These are phyloP conservation scores for Zoroaster sp. DNA, from an alignment of 53 echinoderm and acorn worm species.

Conservation along the genomic window DNA sequence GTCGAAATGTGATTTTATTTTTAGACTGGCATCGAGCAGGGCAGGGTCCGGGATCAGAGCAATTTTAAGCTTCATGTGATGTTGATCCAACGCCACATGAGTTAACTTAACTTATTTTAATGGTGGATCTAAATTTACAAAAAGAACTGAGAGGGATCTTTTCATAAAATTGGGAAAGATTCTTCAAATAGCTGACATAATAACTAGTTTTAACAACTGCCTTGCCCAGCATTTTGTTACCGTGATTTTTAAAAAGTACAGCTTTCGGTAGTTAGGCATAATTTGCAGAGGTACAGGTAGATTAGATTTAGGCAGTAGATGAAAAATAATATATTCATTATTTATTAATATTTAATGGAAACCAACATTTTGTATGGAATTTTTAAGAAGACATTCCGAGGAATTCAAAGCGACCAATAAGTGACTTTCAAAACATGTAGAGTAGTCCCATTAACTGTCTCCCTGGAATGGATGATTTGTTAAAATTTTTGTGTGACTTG, in stretches of 20 bases:
- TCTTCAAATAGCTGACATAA: background rate
- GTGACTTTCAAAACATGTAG: constrained; percentile 52
- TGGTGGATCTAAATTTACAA: background rate
- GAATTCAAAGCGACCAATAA: constrained; percentile 45
- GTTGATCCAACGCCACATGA: background rate
- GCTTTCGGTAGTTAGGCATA: background rate
- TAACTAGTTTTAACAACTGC: constrained; percentile 23
- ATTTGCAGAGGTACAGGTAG: background rate
- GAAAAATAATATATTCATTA: constrained; percentile 50
- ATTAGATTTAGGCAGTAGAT: background rate
- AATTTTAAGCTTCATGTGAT: background rate
- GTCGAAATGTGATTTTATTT: background rate
- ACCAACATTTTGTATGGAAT: constrained; percentile 38
- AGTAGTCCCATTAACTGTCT: constrained; percentile 8
- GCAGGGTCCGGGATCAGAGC: background rate
- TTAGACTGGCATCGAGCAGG: background rate
- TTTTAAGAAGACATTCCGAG: constrained; percentile 39
- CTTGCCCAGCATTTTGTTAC: constrained; percentile 52
- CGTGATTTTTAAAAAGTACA: constrained; percentile 19
- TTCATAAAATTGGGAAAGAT: background rate
- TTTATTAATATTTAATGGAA: constrained; percentile 60
- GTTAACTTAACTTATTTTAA: background rate
- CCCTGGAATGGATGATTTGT: background rate
- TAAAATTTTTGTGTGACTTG: background rate
- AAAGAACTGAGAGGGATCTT: background rate